Percentiles rank a stretch among this genome's conserved stretches.
These are phyloP conservation scores for Neostethus bicornis DNA, from an alignment of 2,797 vertebrate genomes.

Conservation along the genomic window DNA sequence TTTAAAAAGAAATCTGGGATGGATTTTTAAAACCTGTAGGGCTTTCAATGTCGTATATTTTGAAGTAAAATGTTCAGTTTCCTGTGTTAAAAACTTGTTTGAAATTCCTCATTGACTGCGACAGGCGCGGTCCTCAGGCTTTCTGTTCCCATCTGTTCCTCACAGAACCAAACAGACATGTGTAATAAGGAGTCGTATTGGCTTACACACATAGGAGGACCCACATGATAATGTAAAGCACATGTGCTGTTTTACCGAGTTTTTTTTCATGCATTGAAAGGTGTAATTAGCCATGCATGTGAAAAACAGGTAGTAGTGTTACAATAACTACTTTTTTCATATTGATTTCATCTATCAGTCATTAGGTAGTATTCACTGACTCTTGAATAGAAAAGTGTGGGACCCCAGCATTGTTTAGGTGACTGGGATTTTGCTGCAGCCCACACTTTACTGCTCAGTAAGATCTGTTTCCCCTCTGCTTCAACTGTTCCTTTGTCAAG, in stretches of 20 bases:
- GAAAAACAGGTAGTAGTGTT: neutral
- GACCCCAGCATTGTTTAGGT: constrained; percentile 1
- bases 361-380: neutral
- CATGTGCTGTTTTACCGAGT: constrained; percentile 28
- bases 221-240: constrained; percentile 48
- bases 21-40: constrained; percentile 60
- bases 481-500: constrained; percentile 68
- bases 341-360: neutral
- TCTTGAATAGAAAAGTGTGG: constrained; percentile 10
- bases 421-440: constrained; percentile 13
- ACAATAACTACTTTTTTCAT: neutral
- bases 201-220: constrained; percentile 27
- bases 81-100: constrained; percentile 41
- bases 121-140: constrained; percentile 13
- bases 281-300: constrained; percentile 21
- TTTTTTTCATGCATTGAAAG: constrained; percentile 5
- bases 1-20: neutral
- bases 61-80: constrained; percentile 32
- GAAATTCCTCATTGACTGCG: constrained; percentile 45
- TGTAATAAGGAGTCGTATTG: constrained; percentile 31
- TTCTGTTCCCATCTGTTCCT: constrained; percentile 36
- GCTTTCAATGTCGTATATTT: too few species aligned
- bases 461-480: constrained; percentile 47
- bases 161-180: constrained; percentile 23
- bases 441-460: constrained; percentile 39